These are phyloP conservation scores for Pomatostomus ruficeps DNA, from an alignment of 2,113 vertebrate species.

Conservation along the genomic window DNA sequence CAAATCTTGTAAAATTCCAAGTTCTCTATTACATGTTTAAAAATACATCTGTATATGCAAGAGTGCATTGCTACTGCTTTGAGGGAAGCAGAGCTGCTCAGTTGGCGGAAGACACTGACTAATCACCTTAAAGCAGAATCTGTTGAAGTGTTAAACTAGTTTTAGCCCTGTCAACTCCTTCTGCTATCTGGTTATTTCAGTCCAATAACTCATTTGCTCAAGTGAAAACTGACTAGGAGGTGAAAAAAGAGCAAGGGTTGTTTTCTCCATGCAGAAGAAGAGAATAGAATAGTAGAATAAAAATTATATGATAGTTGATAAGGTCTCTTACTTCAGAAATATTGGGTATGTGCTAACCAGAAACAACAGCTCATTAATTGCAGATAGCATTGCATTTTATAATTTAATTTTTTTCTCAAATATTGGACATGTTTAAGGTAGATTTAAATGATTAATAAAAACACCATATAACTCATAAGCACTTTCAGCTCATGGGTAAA, in stretches of 20 bases:
- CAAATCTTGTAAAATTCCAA: neutral
- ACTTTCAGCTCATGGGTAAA: neutral
- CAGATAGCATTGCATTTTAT: neutral
- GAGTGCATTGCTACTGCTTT: neutral
- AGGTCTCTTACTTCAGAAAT: neutral
- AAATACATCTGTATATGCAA: neutral
- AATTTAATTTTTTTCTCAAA: neutral
- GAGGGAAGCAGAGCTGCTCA: neutral
- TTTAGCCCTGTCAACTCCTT: neutral
- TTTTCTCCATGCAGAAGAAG: neutral
- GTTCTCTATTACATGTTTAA: neutral
- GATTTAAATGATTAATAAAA: neutral
- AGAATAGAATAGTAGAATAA: neutral
- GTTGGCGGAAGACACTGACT: neutral
- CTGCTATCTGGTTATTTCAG: neutral
- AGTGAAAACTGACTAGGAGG: neutral
- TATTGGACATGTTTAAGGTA: neutral
- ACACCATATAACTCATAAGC: neutral
- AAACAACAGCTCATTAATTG: neutral
- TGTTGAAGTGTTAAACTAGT: conserved; percentile 1
- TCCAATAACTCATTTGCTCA: neutral
- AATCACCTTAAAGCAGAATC: neutral
- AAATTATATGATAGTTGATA: neutral
- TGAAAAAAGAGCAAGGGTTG: neutral
- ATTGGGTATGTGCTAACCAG: neutral